Evolutionary conservation across 2,888 invertebrate species (phyloP).

Genomic region (Parnassius mnemosyne): DNA sequence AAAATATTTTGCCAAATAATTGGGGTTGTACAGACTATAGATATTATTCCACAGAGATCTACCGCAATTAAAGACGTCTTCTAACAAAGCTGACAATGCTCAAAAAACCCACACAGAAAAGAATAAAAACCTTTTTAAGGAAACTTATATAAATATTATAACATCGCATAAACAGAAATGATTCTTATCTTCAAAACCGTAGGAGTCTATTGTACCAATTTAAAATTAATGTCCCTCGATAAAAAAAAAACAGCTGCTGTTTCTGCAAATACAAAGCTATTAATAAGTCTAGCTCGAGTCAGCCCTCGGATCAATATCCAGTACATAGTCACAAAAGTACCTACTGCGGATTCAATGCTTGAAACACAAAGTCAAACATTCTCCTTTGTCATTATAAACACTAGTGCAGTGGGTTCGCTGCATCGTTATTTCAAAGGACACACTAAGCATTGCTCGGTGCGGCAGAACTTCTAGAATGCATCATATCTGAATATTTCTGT

Average conservation of each 20-base stretch:
- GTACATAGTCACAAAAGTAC: slow-evolving; percentile 4
- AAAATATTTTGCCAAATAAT: too few species aligned
- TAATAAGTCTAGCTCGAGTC: slow-evolving; percentile 21
- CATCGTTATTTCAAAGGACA: slow-evolving; percentile 18
- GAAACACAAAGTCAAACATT: slow-evolving; percentile 18
- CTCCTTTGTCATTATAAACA: slow-evolving; percentile 23
- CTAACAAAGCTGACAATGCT: slow-evolving; percentile 2
- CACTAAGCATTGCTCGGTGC: not conserved
- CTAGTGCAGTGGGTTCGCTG: slow-evolving; percentile 5
- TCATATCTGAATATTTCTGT: too few species aligned
- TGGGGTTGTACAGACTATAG: too few species aligned
- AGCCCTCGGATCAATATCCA: slow-evolving; percentile 14
- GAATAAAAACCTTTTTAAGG: not conserved
- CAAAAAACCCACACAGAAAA: slow-evolving; percentile 2
- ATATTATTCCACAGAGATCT: not conserved
- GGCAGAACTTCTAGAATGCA: not conserved
- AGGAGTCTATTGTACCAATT: not conserved
- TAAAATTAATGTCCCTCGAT: not conserved
- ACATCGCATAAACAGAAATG: not conserved
- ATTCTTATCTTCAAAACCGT: not conserved
- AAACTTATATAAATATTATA: slow-evolving; percentile 1
- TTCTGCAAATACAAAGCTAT: slow-evolving; percentile 16
- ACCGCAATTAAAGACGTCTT: not conserved
- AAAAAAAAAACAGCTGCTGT: slow-evolving; percentile 16
- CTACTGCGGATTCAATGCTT: slow-evolving; percentile 14